These are phyloP conservation scores for Centropyge bicolor DNA, from an alignment of 2,797 vertebrate species.

Conservation along the genomic window DNA sequence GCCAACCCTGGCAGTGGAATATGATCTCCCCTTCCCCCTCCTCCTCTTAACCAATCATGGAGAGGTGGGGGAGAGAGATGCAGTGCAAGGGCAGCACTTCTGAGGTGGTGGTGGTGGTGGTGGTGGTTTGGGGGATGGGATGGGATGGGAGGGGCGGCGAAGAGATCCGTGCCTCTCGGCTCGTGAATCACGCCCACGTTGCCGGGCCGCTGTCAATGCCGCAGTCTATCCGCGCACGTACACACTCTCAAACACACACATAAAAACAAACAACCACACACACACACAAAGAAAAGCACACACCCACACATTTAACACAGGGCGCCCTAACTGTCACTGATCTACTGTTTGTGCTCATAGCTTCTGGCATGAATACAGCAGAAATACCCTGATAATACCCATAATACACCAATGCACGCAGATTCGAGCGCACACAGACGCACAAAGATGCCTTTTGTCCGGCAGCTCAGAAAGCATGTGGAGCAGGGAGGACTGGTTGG, in stretches of 20 bases:
- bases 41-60: conserved; percentile 73
- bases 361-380: conserved; percentile 48
- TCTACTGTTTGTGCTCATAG: conserved; percentile 43
- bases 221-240: conserved; percentile 46
- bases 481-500: conserved; percentile 8
- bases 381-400: conserved; percentile 29
- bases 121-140: conserved; percentile 49
- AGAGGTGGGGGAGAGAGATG: conserved; percentile 64
- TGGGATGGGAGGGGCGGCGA: conserved; percentile 32
- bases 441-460: conserved; percentile 49
- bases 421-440: conserved; percentile 3
- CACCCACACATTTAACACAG: conserved; percentile 58
- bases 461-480: conserved; percentile 25
- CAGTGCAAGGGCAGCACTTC: conserved; percentile 84
- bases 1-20: conserved; percentile 72
- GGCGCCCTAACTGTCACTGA: conserved; percentile 56
- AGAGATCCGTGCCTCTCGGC: conserved; percentile 76
- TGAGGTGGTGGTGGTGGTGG: conserved; percentile 61
- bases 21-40: conserved; percentile 54
- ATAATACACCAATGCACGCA: conserved; percentile 16
- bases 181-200: conserved; percentile 75
- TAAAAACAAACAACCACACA: conserved; percentile 14
- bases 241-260: conserved; percentile 29
- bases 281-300: conserved; percentile 35
- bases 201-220: conserved; percentile 71